These are phyloP conservation scores for Zaprionus ghesquierei DNA, from an alignment of 1,140 invertebrate species.

Conservation along the genomic window DNA sequence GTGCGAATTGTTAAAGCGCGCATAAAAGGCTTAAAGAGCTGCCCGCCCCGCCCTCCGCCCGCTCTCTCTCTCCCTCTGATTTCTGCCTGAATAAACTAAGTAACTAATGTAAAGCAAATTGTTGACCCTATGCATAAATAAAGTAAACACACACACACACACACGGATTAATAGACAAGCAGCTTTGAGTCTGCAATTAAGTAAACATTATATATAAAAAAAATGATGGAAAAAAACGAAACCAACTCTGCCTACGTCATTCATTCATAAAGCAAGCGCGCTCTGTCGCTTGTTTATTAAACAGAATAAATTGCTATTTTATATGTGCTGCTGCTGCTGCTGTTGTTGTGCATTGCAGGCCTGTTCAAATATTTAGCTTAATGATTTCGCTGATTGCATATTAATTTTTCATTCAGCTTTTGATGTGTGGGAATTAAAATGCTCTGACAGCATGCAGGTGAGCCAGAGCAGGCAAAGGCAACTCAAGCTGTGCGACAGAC, in stretches of 20 bases:
- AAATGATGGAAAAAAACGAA: not conserved
- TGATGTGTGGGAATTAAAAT: not conserved
- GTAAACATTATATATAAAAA: conserved; percentile 36
- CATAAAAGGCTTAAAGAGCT: conserved; percentile 3
- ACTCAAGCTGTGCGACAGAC: not conserved
- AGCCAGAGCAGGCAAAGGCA: not conserved
- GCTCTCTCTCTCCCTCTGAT: no score
- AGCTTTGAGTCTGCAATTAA: conserved; percentile 1
- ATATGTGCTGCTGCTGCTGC: conserved; percentile 18
- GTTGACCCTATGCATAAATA: conserved; percentile 31
- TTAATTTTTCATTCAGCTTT: conserved; percentile 54
- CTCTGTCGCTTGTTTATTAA: conserved; percentile 9
- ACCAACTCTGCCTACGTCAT: not conserved
- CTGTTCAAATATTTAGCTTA: conserved; percentile 43
- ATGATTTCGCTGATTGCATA: conserved; percentile 63
- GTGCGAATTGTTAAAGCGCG: not conserved
- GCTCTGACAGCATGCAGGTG: not conserved
- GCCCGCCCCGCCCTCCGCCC: not conserved
- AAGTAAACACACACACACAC: conserved; percentile 2
- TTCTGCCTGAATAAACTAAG: not conserved
- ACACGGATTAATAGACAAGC: not conserved
- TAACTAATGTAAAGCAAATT: conserved; percentile 18
- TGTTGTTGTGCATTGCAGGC: conserved; percentile 34
- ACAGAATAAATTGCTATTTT: conserved; percentile 48
- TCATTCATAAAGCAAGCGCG: conserved; percentile 26